Conservation (phyloP, 2,113 vertebrate species). For the Ramphastos sulfuratus region DNA sequence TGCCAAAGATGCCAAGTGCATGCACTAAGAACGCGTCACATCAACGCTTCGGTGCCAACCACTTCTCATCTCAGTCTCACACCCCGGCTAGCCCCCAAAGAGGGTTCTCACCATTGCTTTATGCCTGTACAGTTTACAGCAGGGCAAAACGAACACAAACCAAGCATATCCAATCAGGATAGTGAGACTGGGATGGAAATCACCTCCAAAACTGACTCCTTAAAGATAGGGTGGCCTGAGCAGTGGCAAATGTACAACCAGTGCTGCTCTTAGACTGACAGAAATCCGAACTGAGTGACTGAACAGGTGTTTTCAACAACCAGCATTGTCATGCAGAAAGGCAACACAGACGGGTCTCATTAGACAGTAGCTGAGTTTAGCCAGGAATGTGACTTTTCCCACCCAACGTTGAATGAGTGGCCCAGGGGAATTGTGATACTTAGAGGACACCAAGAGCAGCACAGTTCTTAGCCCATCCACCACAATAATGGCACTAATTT, state of each 20-base stretch:
- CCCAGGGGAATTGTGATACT: background rate
- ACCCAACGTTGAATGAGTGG: conserved; percentile 1
- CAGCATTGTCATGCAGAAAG: background rate
- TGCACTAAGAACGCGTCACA: background rate
- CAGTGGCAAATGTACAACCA: background rate
- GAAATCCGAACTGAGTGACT: background rate
- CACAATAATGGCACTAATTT: conserved; percentile 57
- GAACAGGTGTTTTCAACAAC: background rate
- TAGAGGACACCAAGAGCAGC: conserved; percentile 4
- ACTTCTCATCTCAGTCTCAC: background rate
- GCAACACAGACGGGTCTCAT: background rate
- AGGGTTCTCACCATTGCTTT: background rate
- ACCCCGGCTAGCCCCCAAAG: background rate
- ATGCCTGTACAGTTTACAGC: background rate
- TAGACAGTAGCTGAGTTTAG: conserved; percentile 22
- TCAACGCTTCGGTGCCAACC: background rate
- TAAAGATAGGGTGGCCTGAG: background rate
- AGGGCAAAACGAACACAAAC: background rate
- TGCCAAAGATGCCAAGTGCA: background rate
- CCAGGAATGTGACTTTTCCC: conserved; percentile 30
- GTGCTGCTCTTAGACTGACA: background rate
- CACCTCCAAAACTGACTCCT: background rate
- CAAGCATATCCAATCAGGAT: rapidly evolving
- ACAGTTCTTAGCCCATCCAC: conserved; percentile 36
- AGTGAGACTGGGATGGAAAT: background rate